Evolutionary conservation across 2,797 vertebrate genomes (phyloP).

Genomic region (Pseudotriccus pelzelni): DNA sequence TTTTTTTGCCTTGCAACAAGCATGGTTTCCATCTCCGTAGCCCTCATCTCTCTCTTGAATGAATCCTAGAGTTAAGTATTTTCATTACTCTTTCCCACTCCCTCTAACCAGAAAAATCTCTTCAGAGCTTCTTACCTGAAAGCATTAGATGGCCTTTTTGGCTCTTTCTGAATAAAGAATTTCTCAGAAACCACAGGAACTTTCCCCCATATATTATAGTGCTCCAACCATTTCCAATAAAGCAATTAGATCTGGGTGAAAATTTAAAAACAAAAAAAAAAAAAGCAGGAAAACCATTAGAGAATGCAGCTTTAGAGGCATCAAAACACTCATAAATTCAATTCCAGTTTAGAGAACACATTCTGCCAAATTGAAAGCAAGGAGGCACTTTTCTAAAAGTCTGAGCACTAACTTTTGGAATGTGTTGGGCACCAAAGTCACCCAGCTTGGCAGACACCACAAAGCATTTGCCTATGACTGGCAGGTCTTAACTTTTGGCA

Average conservation of each 20-base stretch:
- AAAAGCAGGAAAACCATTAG: not conserved
- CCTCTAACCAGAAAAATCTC: slow-evolving; percentile 1
- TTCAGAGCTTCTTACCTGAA: not conserved
- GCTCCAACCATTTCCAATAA: not conserved
- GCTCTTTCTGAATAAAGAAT: not conserved
- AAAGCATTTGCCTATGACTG: accelerated
- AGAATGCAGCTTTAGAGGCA: not conserved
- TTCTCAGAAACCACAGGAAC: slow-evolving; percentile 6
- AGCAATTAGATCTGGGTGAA: not conserved
- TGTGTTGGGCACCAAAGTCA: not conserved
- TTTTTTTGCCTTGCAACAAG: not conserved
- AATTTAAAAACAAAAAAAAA: not conserved
- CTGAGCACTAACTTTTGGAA: not conserved
- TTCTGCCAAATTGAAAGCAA: not conserved
- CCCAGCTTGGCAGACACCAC: not conserved
- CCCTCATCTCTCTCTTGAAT: not conserved
- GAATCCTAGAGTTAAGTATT: not conserved
- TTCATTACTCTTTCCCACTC: not conserved
- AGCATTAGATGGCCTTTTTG: not conserved
- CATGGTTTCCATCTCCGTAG: not conserved
- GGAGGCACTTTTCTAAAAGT: not conserved
- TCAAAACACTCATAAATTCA: slow-evolving; percentile 10
- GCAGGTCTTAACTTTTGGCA: not conserved
- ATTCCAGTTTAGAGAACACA: not conserved
- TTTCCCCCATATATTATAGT: not conserved